Conservation (phyloP, 2,888 invertebrate species). For the Hydroisotoma schaefferi region DNA sequence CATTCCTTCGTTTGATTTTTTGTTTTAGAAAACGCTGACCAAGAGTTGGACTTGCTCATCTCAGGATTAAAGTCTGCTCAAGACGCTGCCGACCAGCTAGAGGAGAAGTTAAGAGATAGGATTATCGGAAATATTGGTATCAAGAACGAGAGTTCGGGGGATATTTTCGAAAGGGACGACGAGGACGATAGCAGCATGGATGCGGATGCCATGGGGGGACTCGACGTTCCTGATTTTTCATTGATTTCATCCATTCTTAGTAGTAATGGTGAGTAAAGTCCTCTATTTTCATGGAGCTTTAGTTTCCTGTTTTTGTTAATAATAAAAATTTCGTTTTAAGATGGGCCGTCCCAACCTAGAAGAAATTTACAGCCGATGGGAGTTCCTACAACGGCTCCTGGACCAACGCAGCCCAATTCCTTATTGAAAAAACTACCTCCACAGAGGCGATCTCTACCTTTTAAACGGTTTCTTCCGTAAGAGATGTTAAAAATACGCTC, state of each 20-base stretch:
- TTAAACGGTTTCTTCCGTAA: slow-evolving; percentile 5
- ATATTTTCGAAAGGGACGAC: not conserved
- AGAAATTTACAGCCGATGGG: not conserved
- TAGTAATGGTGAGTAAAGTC: not conserved
- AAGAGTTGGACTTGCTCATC: slow-evolving; percentile 8
- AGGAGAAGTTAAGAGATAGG: not conserved
- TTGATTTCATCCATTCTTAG: slow-evolving; percentile 9
- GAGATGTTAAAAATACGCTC: not conserved
- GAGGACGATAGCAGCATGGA: slow-evolving; percentile 10
- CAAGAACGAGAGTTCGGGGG: not conserved
- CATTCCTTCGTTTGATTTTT: not conserved
- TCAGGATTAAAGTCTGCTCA: not conserved
- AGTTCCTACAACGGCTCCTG: not conserved
- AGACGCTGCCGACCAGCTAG: not conserved
- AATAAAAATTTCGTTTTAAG: not conserved
- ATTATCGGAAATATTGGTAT: not conserved
- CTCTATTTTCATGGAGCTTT: not conserved
- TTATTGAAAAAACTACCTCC: not conserved
- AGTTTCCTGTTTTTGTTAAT: too few relatives aligned
- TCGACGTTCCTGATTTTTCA: slow-evolving; percentile 15
- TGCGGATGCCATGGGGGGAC: slow-evolving; percentile 1
- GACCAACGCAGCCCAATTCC: not conserved
- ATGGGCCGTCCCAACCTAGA: slow-evolving; percentile 3
- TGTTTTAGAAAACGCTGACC: slow-evolving; percentile 10
- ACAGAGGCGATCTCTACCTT: not conserved